These are phyloP conservation scores for Burhinus bistriatus DNA, from an alignment of 2,113 vertebrate species.

Conservation along the genomic window DNA sequence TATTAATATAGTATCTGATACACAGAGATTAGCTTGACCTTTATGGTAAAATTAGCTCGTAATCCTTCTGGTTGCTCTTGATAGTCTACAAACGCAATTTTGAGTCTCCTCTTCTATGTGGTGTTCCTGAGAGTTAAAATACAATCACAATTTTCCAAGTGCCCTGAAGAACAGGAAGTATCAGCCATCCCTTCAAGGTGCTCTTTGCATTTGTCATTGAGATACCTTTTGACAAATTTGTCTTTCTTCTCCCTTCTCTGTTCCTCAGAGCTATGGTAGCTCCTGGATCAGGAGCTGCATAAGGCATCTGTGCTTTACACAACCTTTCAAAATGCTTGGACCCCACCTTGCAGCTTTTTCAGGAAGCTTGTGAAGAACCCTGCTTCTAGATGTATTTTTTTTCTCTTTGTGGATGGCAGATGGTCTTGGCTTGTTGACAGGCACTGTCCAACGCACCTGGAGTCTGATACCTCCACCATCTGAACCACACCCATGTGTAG, in stretches of 20 bases:
- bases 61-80: not conserved
- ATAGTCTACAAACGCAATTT: not conserved
- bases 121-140: not conserved
- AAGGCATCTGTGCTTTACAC: not conserved
- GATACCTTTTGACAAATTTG: not conserved
- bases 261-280: not conserved
- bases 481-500: not conserved
- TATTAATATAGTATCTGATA: not conserved
- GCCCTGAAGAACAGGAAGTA: not conserved
- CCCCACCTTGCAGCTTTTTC: not conserved
- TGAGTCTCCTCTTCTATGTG: not conserved
- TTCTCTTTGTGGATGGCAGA: not conserved
- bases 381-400: not conserved
- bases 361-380: not conserved
- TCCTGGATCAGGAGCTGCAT: not conserved
- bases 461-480: not conserved
- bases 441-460: not conserved
- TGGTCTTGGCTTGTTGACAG: not conserved
- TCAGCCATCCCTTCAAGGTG: not conserved
- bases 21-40: not conserved
- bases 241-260: not conserved
- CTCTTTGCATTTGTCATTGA: not conserved
- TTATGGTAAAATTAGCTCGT: not conserved
- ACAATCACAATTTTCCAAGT: not conserved
- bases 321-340: not conserved